Conservation (phyloP, 1,140 invertebrate species). For the Holcopasites calliopsidis region DNA sequence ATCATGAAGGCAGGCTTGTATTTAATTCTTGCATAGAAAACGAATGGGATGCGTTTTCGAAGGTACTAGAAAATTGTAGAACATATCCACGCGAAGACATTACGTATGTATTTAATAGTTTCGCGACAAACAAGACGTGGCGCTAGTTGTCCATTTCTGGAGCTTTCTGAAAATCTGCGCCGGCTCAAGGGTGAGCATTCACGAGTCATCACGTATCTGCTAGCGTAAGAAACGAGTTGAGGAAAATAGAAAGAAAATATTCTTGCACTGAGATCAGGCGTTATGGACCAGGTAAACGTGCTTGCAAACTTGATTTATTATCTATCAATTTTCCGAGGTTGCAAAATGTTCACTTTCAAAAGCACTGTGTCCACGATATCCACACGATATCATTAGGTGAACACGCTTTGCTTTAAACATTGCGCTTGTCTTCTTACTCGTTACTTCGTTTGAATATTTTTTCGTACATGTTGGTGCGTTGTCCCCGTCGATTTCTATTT, state of each 20-base stretch:
- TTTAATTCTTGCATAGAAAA: neutral
- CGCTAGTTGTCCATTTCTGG: conserved; percentile 57
- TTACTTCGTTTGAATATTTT: neutral
- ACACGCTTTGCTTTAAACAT: conserved; percentile 19
- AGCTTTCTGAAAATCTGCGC: conserved; percentile 57
- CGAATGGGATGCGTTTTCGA: neutral
- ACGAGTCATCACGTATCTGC: conserved; percentile 50
- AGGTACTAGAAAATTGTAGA: conserved; percentile 46
- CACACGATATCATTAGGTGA: neutral
- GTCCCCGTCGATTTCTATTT: neutral
- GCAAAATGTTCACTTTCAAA: neutral
- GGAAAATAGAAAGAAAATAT: conserved; percentile 12
- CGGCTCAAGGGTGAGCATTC: conserved; percentile 48
- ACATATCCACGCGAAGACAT: neutral
- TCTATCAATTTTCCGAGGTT: neutral
- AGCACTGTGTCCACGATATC: conserved; percentile 16
- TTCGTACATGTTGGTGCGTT: neutral
- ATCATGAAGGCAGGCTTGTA: neutral
- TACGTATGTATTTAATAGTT: conserved; percentile 11
- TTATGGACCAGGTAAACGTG: conserved; percentile 59
- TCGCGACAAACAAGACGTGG: conserved; percentile 18
- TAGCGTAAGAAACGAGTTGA: conserved; percentile 1
- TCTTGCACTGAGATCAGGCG: neutral
- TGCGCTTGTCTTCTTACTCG: neutral
- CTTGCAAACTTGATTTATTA: neutral